Base-by-base conservation (phyloP, 2,113 vertebrate genomes). In the Syngnathus scovelli region DNA sequence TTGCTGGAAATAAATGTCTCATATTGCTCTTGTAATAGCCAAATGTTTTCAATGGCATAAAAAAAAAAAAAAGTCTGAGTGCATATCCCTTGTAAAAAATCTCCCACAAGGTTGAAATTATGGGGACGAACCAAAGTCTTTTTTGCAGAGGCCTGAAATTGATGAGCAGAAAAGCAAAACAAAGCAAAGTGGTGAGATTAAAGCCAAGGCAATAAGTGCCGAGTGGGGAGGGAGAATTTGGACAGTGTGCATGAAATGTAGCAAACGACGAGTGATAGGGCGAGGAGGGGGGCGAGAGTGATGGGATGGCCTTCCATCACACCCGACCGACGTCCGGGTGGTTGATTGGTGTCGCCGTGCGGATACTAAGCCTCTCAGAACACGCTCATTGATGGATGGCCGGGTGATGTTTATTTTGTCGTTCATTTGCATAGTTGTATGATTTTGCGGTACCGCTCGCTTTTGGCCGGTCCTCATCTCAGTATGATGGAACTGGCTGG, bases 361-460 rank as follows among this genome's bases (percentile, higher is more conserved):
- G 72, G 76, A 62, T 71, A 82, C 85, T 74, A 82, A 87, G 83
- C 74, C 43, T 64, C 73, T 76, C 68, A 72, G 71, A 82, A 83
- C 81, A 66, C 52, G 72, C 85, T 84, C 85, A 78, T 78, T 88
- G 89, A 90, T 90, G 81, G 87, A 90, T 89, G 77, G 78, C 76
- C 16, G 76, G 76, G 75, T 70, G 81, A 76, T 87, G 86, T 87
- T 90, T 90, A 83, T 86, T 86, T 86, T 86, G 69, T 78, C 39
- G 44, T 83, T 81, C 56, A 88, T 90, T 87, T 90, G 80, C 88
- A 89, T 89, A 87, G 85, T 83, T 78, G 79, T 87, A 86, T 72
- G 78, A 69, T 69, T 86, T 84, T 83, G 75, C 18, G 13, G 68
- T 51, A 68, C 56, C 21, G 63, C 79, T 83, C 77, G 74, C 77